Evolutionary conservation across 2,888 invertebrate species (phyloP), one percentile per base, ranked within the genome.

Genomic region (Scaptodrosophila latifasciaeformis): DNA sequence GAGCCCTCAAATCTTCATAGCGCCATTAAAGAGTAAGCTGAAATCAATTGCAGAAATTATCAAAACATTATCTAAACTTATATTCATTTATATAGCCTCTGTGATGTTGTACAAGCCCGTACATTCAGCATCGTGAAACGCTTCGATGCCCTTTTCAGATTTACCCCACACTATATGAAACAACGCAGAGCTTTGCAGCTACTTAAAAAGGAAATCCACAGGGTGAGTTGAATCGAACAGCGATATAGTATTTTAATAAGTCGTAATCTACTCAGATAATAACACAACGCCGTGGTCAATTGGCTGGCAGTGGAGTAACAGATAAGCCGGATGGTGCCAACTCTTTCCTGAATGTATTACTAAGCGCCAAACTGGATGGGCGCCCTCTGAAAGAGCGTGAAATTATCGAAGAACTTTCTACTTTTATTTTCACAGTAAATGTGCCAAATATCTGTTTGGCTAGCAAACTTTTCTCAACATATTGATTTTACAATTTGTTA

Each of bases 151-250:
- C 64, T 82, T 1, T 84, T 83, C 59, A 63, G 68, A 37, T 54
- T 83, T 13, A 74, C 79, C 13, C 70, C 80, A 0, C 67, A 74
- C 53, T 81, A 69, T 35, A 57, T 72, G 56, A 81, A 72, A 49
- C 84, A 82, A 53, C 59, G 71, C 2, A 50, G 66, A 1, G 80
- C 81, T 0, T 54, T 88, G 1, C 88, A 88, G 62, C 82, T 68
- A 31, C 78, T 80, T 5, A 60, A 62, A 3, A 62, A 52, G 15
- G 72, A 74, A 61, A 57, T 70, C 7, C 62, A 58, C 19, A 61
- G 62, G 5, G 82, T 79, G 45, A 65, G 67, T 55, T 18, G 15
- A 21, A 17, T 7, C 42, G 1, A 15, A 6, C 39, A 0, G 34
- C 27, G 7, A n/a, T 44, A 34, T 24, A 24, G 7, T 24, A 7